Evolutionary conservation across 2,888 invertebrate genomes (phyloP).

Genomic region (Nymphalis urticae): DNA sequence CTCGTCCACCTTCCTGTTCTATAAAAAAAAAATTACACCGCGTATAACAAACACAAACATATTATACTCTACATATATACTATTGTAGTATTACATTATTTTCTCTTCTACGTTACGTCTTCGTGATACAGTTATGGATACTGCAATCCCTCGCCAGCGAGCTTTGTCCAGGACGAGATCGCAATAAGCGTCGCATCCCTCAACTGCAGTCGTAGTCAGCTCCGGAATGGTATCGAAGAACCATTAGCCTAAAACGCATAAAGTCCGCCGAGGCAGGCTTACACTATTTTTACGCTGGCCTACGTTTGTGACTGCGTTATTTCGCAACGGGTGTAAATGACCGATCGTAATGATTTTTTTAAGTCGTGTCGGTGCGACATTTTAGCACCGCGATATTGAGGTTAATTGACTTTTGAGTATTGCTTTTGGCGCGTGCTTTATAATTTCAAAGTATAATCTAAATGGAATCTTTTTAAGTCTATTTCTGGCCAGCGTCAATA

Average conservation of each 20-base stretch:
- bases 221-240: neutral
- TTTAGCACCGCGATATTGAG: constrained; percentile 21
- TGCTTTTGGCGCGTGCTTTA: constrained; percentile 1
- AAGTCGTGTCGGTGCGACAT: constrained; percentile 14
- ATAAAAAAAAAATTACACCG: too few relatives aligned
- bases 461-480: neutral
- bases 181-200: too few relatives aligned
- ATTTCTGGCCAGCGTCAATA: too few relatives aligned
- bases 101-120: too few relatives aligned
- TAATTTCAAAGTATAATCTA: neutral
- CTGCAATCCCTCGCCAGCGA: too few relatives aligned
- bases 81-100: too few relatives aligned
- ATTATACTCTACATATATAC: too few relatives aligned
- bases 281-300: constrained; percentile 12
- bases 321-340: constrained; percentile 20
- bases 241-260: neutral
- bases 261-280: neutral
- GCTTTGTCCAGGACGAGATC: too few relatives aligned
- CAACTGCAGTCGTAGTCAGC: too few relatives aligned
- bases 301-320: constrained; percentile 1
- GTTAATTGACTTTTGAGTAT: constrained; percentile 27
- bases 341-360: constrained; percentile 16
- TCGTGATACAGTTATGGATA: too few relatives aligned
- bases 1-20: too few relatives aligned
- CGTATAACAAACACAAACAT: too few relatives aligned